Percentiles rank a stretch among this genome's conserved stretches.
These are phyloP conservation scores for Himalopsyche kuldschensis DNA, from an alignment of 2,888 invertebrate genomes.

Conservation along the genomic window DNA sequence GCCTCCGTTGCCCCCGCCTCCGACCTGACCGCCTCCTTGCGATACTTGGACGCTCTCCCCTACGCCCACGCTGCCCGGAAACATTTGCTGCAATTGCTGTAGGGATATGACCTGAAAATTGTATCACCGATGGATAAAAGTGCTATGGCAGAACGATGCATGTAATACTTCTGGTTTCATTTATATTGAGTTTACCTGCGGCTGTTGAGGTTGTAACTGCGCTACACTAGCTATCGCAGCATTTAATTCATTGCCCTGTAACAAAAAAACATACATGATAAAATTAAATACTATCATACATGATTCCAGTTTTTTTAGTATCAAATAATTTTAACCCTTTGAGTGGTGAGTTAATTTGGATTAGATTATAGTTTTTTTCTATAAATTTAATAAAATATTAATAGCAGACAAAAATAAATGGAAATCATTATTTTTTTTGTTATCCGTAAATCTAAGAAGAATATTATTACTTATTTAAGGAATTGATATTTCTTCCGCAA, in stretches of 20 bases:
- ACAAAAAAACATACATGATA: neutral
- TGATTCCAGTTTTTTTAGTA: too few relatives aligned
- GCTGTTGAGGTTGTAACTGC: conserved; percentile 55
- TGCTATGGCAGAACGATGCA: neutral
- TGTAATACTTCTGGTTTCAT: neutral
- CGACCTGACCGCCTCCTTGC: conserved; percentile 39
- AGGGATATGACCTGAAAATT: conserved; percentile 56
- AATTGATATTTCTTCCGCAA: too few relatives aligned
- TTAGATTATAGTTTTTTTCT: too few relatives aligned
- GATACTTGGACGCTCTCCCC: conserved; percentile 50
- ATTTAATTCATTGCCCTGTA: conserved; percentile 57
- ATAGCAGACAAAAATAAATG: too few relatives aligned
- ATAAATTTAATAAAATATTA: too few relatives aligned
- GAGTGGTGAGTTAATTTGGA: too few relatives aligned
- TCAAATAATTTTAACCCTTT: too few relatives aligned
- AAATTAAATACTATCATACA: neutral
- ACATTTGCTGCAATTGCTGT: conserved; percentile 61
- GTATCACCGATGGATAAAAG: neutral
- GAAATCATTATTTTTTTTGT: too few relatives aligned
- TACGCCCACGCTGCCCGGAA: conserved; percentile 57
- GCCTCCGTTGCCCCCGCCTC: neutral
- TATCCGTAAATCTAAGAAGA: too few relatives aligned
- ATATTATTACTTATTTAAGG: too few relatives aligned
- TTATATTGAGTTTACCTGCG: conserved; percentile 47
- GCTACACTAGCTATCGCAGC: conserved; percentile 59